These are phyloP conservation scores for Petrophora chlorosata DNA, from an alignment of 2,888 invertebrate genomes.

Conservation along the genomic window DNA sequence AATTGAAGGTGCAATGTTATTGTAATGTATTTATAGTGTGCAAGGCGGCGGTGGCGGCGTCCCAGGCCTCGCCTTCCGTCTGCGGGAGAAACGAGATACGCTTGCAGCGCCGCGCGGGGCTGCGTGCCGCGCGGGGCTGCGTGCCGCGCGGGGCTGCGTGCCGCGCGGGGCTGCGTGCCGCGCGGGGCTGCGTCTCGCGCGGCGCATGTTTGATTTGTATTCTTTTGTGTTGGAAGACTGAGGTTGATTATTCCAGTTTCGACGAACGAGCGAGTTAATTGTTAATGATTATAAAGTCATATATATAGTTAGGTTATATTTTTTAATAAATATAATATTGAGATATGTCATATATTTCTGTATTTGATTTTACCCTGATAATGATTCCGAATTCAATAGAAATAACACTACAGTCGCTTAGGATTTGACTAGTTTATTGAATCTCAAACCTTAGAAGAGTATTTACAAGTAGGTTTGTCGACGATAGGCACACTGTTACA, in stretches of 20 bases:
- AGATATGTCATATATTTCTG: slow-evolving; percentile 78
- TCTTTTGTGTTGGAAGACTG: slow-evolving; percentile 81
- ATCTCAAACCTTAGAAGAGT: not conserved
- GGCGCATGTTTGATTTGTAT: slow-evolving; percentile 68
- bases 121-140: slow-evolving; percentile 60
- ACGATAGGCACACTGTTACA: slow-evolving; percentile 1
- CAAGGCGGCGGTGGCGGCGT: slow-evolving; percentile 29
- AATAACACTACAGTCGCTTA: slow-evolving; percentile 9
- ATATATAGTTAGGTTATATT: slow-evolving; percentile 84
- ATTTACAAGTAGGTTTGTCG: slow-evolving; percentile 3
- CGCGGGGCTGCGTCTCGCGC: slow-evolving; percentile 59
- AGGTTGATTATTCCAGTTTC: slow-evolving; percentile 82
- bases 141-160: slow-evolving; percentile 61
- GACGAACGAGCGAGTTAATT: slow-evolving; percentile 81
- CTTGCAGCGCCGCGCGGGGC: no score
- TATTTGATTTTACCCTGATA: slow-evolving; percentile 49
- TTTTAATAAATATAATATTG: slow-evolving; percentile 84
- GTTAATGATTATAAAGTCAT: slow-evolving; percentile 84
- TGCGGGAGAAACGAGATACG: slow-evolving; percentile 44
- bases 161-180: slow-evolving; percentile 58
- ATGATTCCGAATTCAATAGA: no score
- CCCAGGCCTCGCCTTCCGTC: slow-evolving; percentile 26
- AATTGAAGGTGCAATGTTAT: slow-evolving; percentile 82
- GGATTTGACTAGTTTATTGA: slow-evolving; percentile 46
- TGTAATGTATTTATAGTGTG: slow-evolving; percentile 60